Base-by-base conservation (phyloP, 37 sponge, comb jelly and placozoan species). In the Axinella damicornis region DNA sequence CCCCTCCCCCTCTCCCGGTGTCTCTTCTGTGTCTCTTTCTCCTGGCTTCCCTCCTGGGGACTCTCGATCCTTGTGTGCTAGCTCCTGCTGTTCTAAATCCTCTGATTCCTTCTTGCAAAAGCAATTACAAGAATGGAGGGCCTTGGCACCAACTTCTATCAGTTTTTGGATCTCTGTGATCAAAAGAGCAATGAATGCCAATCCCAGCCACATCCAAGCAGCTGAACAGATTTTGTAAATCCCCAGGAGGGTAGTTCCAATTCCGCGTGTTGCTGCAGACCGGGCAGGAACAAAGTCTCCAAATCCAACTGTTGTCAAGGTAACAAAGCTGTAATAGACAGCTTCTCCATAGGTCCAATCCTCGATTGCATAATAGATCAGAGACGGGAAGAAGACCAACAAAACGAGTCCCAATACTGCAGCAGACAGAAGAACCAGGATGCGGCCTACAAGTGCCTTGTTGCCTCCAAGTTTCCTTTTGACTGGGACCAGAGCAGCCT, bases 241-340 rank as follows among this genome's bases (percentile, higher is more conserved):
- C 13, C 28, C 78, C 20, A 37, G 54, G 15, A 36, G 14, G 20
- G 55, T 25, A 1, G 30, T 37, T 0, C 18, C 37, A 25, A 19
- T 28, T 14, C 24, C 24, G 25, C 15, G 30, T 19, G 59, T 56
- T 5, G 34, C 41, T 12, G 53, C 53, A 2, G 67, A 53, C 41
- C 53, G 57, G 27, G 66, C 83, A 32, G 95, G 87, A 16, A 93
- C 83, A 77, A 88, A 93, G 67, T 96, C 96, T 25, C 96, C 96
- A 81, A 96, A 96, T 0, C 96, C 96, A 27, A 96, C 87, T 15
- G 96, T 96, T n/a, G 94, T 89, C 17, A 96, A 73, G 4, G 93
- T 84, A 20, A 96, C 80, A 31, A 90, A 83, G 4, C 69, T 54
- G 79, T 53, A 96, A 55, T 96, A 96, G 15, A 90, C 18, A 14